Base-by-base conservation (phyloP, 2,797 vertebrate genomes). In the Epinephelus coioides region DNA sequence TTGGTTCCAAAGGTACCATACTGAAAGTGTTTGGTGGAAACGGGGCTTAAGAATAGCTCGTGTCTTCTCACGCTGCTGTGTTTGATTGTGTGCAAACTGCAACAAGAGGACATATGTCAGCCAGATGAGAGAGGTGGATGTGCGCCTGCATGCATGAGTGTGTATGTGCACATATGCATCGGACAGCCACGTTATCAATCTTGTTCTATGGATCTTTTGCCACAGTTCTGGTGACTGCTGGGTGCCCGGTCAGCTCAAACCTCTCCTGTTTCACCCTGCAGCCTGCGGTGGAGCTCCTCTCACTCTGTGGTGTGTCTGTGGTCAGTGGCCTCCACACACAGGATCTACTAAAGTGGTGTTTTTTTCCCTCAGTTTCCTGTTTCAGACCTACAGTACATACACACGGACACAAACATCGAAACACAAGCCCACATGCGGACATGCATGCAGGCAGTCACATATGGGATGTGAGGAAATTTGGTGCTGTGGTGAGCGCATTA, bases 251-350 rank as follows among this genome's bases (percentile, higher is more conserved):
- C 73, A 69, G 43, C 76, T 89, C 79, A 79, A 50, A 76, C 57
- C 14, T 90, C 79, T 86, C 82, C 49, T 69, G 64, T 80, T 77
- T 86, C 72, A 72, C 69, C 4, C 1, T 64, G 79, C 65, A 78
- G 49, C 61, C 75, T 78, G 81, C 8, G 82, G 85, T 79, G 17
- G 2, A 56, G 55, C 66, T 82, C 59, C 27, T 56, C 72, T 86
- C 57, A 73, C 59, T 78, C 77, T 88, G 86, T 15, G 89, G 85
- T 77, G 30, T 8, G 56, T 65, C 86, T 89, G 90, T 89, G 91
- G 88, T 91, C 84, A 78, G 77, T 60, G 73, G 87, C 61, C 80
- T 87, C 57, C 66, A 84, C 71, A 79, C 83, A 84, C 79, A 86
- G 72, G 66, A 89, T 87, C 63, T 17, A 76, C 69, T 73, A 56